These are phyloP conservation scores for Cydia pomonella DNA, from an alignment of 1,140 invertebrate genomes.

Conservation along the genomic window DNA sequence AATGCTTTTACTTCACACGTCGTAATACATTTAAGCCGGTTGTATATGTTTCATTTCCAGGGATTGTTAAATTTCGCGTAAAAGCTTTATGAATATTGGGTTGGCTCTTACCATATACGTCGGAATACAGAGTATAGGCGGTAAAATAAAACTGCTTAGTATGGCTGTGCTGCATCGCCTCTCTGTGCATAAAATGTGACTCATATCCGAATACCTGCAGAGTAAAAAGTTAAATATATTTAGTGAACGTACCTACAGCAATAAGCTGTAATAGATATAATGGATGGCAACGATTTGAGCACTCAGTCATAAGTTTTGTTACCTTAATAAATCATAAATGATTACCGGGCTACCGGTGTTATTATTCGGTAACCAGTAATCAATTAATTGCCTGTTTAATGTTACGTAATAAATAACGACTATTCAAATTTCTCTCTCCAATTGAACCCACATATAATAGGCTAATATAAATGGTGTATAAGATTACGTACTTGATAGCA, in stretches of 20 bases:
- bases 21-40: neutral
- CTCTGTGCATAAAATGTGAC: slow-evolving; percentile 83
- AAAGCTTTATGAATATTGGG: slow-evolving; percentile 20
- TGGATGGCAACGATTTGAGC: neutral
- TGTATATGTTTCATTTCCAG: neutral
- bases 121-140: slow-evolving; percentile 88
- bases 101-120: slow-evolving; percentile 83
- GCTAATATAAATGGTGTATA: neutral
- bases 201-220: slow-evolving; percentile 65
- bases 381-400: neutral
- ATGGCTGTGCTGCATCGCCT: slow-evolving; percentile 87
- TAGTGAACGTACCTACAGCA: no score
- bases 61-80: neutral
- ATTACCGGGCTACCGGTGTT: neutral
- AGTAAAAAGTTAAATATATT: slow-evolving; percentile 34
- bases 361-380: slow-evolving; percentile 2
- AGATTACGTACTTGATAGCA: slow-evolving; percentile 73
- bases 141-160: slow-evolving; percentile 85
- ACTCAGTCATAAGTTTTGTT: neutral
- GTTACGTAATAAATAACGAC: neutral
- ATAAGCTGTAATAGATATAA: no score
- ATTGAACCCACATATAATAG: neutral
- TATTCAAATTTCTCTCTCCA: neutral
- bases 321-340: neutral
- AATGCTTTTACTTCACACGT: neutral